Conservation (phyloP, 2,113 vertebrate genomes). For the Thermophis baileyi region DNA sequence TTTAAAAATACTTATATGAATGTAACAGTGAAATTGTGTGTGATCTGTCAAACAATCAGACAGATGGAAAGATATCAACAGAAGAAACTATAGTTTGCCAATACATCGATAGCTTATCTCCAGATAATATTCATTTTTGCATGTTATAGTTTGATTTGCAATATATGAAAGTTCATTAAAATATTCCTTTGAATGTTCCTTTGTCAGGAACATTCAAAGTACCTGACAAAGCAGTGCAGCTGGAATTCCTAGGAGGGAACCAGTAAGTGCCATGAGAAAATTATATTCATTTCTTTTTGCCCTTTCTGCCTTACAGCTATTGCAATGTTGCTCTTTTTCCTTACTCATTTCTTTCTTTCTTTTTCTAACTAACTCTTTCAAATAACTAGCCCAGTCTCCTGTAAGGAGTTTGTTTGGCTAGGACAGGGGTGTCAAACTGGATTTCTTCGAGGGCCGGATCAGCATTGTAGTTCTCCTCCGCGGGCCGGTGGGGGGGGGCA, state of each 20-base stretch:
- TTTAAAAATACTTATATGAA: not conserved
- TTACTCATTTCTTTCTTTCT: not conserved
- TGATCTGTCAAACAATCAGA: not conserved
- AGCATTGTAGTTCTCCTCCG: no score
- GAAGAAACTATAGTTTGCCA: not conserved
- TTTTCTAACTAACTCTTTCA: not conserved
- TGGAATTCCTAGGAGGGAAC: not conserved
- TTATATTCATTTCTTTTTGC: not conserved
- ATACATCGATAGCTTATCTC: not conserved
- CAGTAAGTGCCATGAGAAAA: not conserved
- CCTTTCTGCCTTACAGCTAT: not conserved
- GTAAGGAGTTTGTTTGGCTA: not conserved
- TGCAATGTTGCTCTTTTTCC: not conserved
- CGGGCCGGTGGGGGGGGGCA: no score
- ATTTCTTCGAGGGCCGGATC: no score
- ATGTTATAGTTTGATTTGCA: not conserved
- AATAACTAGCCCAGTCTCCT: not conserved
- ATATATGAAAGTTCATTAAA: not conserved
- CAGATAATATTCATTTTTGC: not conserved
- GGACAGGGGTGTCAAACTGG: no score
- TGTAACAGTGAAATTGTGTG: not conserved
- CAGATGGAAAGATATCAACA: not conserved
- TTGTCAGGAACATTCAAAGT: not conserved
- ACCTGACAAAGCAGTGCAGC: not conserved
- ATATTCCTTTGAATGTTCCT: not conserved